Evolutionary conservation across 2,888 invertebrate genomes (phyloP), one percentile per base, ranked within the genome.

Genomic region (Cheilosia vernalis): DNA sequence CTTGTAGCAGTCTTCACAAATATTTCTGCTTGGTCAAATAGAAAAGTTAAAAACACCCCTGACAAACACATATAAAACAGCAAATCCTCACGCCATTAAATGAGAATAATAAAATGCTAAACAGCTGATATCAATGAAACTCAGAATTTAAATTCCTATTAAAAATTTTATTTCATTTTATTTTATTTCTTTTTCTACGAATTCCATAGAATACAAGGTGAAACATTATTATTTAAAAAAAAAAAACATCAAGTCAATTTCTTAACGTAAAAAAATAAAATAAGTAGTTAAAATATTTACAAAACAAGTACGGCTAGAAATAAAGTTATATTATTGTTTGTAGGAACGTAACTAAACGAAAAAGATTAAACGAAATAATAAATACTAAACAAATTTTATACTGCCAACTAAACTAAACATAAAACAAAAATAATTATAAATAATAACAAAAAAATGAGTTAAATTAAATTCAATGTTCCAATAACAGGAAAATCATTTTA

Each of bases 161-260:
- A 4, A 27, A 33, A 47, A 6, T 2, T 53, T 19, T 10, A 30
- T 30, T 30, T 42, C 6, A 60, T 66, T 53, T 63, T 58, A 3
- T 81, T 70, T 15, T 37, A 17, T 5, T 51, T 53, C 27, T 17
- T 37, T 67, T 76, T 37, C 33, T 53, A 10, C 10, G 33, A 56
- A 4, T 77, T 67, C 17, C 33, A 33, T n/a, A 90, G 87, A 88
- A 88, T 87, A 27, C 33, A 66, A 70, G 3, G 4, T 82, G 76
- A 47, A 87, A 83, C 7, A 70, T 61, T 85, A 49, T 73, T 67
- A 55, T 49, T 66, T 51, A 55, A 4, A 58, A 64, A 55, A 72
- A 83, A 47, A 60, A 70, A 72, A 72, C 51, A 74, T 80, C 55
- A 80, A 76, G 85, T 85, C 85, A 85, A 85, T 85, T 85, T 74